Evolutionary conservation across 1,140 invertebrate genomes (phyloP), one percentile per base, ranked within the genome.

Genomic region (Leptonema lineaticorne): DNA sequence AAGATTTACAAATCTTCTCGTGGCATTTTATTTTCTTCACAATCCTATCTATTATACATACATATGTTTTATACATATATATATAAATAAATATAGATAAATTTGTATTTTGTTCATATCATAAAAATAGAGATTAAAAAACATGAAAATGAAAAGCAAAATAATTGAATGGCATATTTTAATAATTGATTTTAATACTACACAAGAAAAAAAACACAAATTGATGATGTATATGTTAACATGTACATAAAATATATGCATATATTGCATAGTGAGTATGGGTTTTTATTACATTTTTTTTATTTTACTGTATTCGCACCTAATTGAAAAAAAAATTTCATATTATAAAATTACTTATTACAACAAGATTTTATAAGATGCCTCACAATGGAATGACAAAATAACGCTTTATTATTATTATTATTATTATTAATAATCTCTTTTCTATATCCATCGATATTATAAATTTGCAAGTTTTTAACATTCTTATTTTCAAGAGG

Each of bases 131-230:
- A n/a, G n/a, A 41, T 33, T 6, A 41, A 41, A 41, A 3, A 41
- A 48, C 8, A 46, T 20, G 46, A 20, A 53, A 53, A 53, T 11
- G 1, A 53, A 53, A 53, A 53, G 27, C 50, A 53, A 53, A 2
- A 3, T 3, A 48, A 26, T 53, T 24, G 50, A 53, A 24, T 53
- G 50, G 20, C 50, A 53, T 22, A 26, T 53, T 53, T 53, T 48
- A 26, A n/a, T 53, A 53, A 53, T 53, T 26, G 27, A 53, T 22
- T 53, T 53, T 41, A 4, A 41, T 41, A 16, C 37, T 41, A 41
- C 37, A 41, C 16, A 41, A 41, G n/a, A n/a, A 41, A 14, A 41
- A 41, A 33, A 41, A 41, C 37, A 41, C 37, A 41, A n/a, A 41
- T 33, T 33, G 11, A 33, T 4, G 11, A 41, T 41, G 37, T 41